Evolutionary conservation across 2,113 vertebrate species (phyloP), one percentile per base, ranked within the genome.

Genomic region (Sinosuthora webbiana): DNA sequence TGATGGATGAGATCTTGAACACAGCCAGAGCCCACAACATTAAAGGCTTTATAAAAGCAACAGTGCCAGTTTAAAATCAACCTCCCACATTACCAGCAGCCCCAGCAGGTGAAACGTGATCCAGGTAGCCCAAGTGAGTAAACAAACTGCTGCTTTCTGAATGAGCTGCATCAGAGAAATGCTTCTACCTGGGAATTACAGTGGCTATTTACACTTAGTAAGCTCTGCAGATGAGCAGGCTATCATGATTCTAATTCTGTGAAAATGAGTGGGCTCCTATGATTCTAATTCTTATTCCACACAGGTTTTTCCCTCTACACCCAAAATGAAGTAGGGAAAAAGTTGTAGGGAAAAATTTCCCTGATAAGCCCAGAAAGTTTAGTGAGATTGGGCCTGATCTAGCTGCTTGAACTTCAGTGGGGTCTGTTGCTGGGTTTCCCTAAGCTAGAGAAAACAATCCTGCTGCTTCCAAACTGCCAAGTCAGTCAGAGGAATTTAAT

Each of bases 21-120:
- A 24, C 13, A 94, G 82, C 31, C 68, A 59, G 60, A 88, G 49
- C 37, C 71, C 64, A 8, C 0, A 27, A 94, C 90, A 84, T 95
- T 90, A 91, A 93, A 89, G 91, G 93, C 91, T 96, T 96, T 96
- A 92, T 88, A 85, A 93, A 96, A 96, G 93, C 83, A 96, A 88
- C 94, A 89, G 68, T 78, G 85, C 77, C 64, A 64, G 73, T 84
- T 92, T 93, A 91, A 94, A 87, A 77, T 22, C 91, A 90, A 53
- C 83, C 78, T 91, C 90, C 83, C 55, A 45, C 50, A 8, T 53
- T 64, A 93, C 35, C 70, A 45, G 64, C 77, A 94, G 80, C 87
- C 78, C 74, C 52, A 45, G 94, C 92, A 93, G 95, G 87, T 94
- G 94, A 88, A 96, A 97, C 0, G 11, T 81, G 95, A 96, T 86